Percentiles rank a stretch among this genome's conserved stretches.
These are phyloP conservation scores for Apodemus sylvaticus DNA, from an alignment of 2,113 vertebrate genomes.

Conservation along the genomic window DNA sequence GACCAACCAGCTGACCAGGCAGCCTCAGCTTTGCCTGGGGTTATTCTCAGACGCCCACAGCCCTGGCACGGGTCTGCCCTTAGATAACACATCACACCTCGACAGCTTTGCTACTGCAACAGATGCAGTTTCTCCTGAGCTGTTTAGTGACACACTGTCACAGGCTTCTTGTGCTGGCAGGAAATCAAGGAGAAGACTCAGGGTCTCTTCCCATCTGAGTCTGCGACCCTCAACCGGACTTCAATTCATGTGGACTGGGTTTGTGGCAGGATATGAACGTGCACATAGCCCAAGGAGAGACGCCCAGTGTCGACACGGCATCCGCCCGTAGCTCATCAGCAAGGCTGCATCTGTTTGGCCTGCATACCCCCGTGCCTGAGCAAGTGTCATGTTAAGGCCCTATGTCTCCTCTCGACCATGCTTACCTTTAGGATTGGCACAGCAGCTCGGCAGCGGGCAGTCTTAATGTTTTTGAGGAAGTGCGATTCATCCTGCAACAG, in stretches of 20 bases:
- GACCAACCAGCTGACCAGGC: too few species aligned
- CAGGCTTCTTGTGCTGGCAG: background rate
- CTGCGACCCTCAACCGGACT: background rate
- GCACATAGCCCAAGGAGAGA: background rate
- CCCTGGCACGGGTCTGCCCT: background rate
- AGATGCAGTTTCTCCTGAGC: background rate
- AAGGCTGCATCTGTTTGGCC: fast-evolving
- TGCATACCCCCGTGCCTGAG: background rate
- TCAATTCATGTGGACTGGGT: background rate
- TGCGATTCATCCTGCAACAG: slow-evolving; percentile 95
- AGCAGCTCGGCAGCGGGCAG: slow-evolving; percentile 94
- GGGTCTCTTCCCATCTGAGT: background rate
- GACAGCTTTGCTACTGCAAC: background rate
- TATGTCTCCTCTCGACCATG: background rate
- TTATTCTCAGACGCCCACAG: background rate
- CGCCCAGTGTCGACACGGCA: fast-evolving
- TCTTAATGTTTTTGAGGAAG: slow-evolving; percentile 97
- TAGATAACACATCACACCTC: background rate
- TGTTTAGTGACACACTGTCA: background rate
- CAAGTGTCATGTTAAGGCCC: fast-evolving
- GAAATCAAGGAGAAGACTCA: background rate
- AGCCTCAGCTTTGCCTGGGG: background rate
- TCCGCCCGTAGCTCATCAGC: background rate
- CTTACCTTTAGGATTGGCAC: slow-evolving; percentile 94
- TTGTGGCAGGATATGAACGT: background rate